Base-by-base conservation (phyloP, 2,888 invertebrate genomes). In the Brachyopa scutellaris region DNA sequence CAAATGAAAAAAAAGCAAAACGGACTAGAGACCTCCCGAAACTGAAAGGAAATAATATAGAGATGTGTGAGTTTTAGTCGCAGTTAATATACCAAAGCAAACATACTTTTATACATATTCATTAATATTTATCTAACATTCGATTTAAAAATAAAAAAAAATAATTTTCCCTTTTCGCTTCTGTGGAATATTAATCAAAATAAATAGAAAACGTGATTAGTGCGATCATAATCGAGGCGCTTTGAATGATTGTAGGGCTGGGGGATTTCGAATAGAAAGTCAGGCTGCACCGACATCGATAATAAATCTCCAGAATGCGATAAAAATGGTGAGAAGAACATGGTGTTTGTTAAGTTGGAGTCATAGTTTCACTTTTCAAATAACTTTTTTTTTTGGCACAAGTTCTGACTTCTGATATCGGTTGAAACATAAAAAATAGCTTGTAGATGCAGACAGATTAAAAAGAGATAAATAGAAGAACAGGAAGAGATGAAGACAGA, bases 121-220 rank as follows among this genome's bases (percentile, higher is more conserved):
- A 59, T 69, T 70, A 59, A 59, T 51, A 70, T 70, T 49, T 51
- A 70, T 49, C 31, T 31, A 61, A 51, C 51, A 31, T 61, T 66
- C 8, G 17, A 59, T 8, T 45, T n/a, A n/a, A n/a, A n/a, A n/a
- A n/a, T n/a, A n/a, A n/a, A n/a, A n/a, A 11, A 42, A 15, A 7
- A 9, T 2, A 61, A 51, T 31, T 59, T 61, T 17, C 61, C 47
- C 59, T 31, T 33, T 49, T 13, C 40, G 15, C 40, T 51, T 33
- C 21, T 8, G 15, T n/a, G 15, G 61, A 61, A 70, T 70, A 61
- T 61, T 70, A 70, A 70, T 70, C 70, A 70, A 51, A 51, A 26
- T 13, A 38, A 70, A 13, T 49, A 29, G 59, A 51, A 40, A 59
- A 51, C 29, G 13, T 70, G 70, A 59, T 70, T 59, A 70, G 69